Conservation (phyloP, 2,888 invertebrate genomes). For the Dexiosoma caninum region DNA sequence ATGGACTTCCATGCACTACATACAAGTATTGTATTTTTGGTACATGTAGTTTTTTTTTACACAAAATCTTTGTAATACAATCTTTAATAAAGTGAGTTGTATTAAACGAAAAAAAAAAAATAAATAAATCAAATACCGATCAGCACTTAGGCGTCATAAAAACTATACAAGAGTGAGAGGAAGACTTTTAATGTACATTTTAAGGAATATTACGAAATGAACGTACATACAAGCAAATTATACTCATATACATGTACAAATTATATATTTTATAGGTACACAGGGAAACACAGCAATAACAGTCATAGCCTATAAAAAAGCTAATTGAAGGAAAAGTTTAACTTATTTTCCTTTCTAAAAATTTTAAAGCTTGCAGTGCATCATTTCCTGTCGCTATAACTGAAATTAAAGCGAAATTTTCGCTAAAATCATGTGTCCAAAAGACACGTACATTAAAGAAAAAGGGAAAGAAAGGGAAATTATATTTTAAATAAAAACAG, state of each 20-base stretch:
- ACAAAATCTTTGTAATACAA: slow-evolving; percentile 12
- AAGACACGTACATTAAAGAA: not conserved
- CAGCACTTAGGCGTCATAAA: slow-evolving; percentile 14
- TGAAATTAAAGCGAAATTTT: not conserved
- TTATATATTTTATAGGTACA: not conserved
- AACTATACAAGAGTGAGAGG: slow-evolving; percentile 42
- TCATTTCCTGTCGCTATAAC: too few relatives aligned
- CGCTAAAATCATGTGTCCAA: not conserved
- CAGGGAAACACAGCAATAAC: not conserved
- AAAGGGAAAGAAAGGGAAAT: not conserved
- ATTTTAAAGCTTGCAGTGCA: too few relatives aligned
- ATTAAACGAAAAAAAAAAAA: slow-evolving; percentile 1
- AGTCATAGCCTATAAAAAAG: not conserved
- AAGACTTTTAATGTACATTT: slow-evolving; percentile 21
- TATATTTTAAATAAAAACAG: not conserved
- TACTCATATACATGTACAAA: slow-evolving; percentile 2
- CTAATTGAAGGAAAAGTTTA: slow-evolving; percentile 25
- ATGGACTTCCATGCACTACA: too few relatives aligned
- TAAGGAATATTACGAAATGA: slow-evolving; percentile 28
- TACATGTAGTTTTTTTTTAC: too few relatives aligned
- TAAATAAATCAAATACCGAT: too few relatives aligned
- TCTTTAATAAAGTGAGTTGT: slow-evolving; percentile 31
- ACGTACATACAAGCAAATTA: not conserved
- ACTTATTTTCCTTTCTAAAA: slow-evolving; percentile 56
- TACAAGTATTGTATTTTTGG: too few relatives aligned